Base-by-base conservation (phyloP, 2,797 vertebrate genomes). In the Crotalus adamanteus region DNA sequence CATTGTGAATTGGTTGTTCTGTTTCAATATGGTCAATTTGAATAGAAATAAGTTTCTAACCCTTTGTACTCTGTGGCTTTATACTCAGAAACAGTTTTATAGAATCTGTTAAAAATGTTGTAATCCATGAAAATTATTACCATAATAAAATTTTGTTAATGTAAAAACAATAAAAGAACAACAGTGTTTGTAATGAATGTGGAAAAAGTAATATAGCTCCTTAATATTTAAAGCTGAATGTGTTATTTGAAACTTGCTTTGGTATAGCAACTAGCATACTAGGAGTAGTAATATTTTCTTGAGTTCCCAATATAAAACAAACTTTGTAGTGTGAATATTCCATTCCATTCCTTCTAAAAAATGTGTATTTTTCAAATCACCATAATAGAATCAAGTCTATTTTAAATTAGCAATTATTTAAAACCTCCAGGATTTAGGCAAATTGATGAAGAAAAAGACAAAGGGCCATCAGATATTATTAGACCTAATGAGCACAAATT, bases 291-390 rank as follows among this genome's bases (percentile, higher is more conserved):
- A 63, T 92, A n/a, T 93, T 92, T 92, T 95, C 73, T 57, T 93
- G 90, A 90, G 96, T 92, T 61, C 28, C 47, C 86, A 12, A 91
- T 94, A 96, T 95, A 83, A 47, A 83, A 25, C 37, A 47, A 47
- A 25, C 37, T 83, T 47, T 83, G 51, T 37, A 20, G 56, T 92
- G 47, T 93, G 90, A 22, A 59, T 7, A 25, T 88, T 88, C 37
- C 12, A 26, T 37, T 42, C 51, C 51, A 53, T 60, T 14, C 11
- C 57, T 60, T 60, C 57, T 60, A n/a, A 8, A 20, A 59, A 22
- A 83, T 2, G 16, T 18, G 55, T 61, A 63, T 26, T 18, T 42
- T 91, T 63, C 28, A 88, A 61, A 83, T 61, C n/a, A 88, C 5
- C 42, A 55, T 42, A 73, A 78, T 56, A n/a, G 16, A 22, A 28